Base-by-base conservation (phyloP, 1,140 invertebrate genomes). In the Sinonovacula constricta region DNA sequence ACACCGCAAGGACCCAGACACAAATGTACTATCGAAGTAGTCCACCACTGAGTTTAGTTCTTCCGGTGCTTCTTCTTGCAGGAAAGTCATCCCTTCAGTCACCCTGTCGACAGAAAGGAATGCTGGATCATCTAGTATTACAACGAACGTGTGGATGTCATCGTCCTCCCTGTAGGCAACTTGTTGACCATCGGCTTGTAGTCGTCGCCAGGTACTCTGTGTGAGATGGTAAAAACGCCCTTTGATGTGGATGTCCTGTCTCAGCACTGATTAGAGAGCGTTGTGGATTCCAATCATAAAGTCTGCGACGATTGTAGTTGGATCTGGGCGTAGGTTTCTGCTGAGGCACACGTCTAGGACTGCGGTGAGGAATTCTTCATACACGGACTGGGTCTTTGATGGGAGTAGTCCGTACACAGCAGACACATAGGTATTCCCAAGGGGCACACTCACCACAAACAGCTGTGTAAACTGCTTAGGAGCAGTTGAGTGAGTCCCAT, bases 91-190 rank as follows among this genome's bases (percentile, higher is more conserved):
- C 1, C 79, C 79, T 18, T 33, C 56, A n/a, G 18, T 15, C 34
- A 80, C 72, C 1, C 60, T 69, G 26, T 49, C 68, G 12, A 60
- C 39, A 15, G 79, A 63, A 39, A 76, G 60, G 51, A 69, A 81
- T 49, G 54, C 39, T 81, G 65, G 15, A 81, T 45, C 63, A 77
- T 77, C 18, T 65, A n/a, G n/a, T n/a, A n/a, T n/a, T n/a, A n/a
- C 72, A 68, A 60, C 65, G 65, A 77, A 81, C 45, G 26, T 22
- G 31, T 53, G 24, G 31, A 57, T 31, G 12, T 60, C 72, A 7
- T 31, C 28, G 22, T 72, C 57, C 36, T 72, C 56, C 4, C 36
- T 72, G 54, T 72, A 72, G 34, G 2, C 22, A 7, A 26, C 10
- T 49, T n/a, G 24, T n/a, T 62, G 31, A 36, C 60, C 60, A 34